phyloP scores from a whole-genome alignment of 2,888 invertebrate species.

The Epirrhoe alternata region DNA sequence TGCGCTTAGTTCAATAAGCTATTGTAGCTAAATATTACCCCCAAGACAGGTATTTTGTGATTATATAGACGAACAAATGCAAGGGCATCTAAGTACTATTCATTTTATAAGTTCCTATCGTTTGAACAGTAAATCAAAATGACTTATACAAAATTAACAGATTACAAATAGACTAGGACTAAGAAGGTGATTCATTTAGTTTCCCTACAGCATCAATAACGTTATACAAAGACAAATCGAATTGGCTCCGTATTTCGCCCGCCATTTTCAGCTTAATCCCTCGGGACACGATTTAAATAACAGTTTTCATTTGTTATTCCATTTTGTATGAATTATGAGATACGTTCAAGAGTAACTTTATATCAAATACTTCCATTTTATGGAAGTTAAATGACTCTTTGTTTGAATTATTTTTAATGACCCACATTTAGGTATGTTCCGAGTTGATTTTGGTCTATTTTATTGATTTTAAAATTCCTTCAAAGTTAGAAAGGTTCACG shows the following conservation, averaged over 20 bases:
- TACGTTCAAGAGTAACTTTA: constrained; percentile 11
- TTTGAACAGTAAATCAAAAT: not conserved
- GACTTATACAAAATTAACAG: not conserved
- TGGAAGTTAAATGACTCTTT: not conserved
- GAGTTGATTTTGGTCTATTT: too few species aligned
- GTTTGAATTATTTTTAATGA: too few species aligned
- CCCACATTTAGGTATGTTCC: too few species aligned
- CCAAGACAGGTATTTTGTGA: too few species aligned
- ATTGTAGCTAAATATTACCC: too few species aligned
- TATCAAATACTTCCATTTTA: not conserved
- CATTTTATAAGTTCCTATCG: too few species aligned
- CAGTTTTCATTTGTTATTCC: constrained; percentile 30
- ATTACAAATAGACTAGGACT: not conserved
- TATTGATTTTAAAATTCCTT: too few species aligned
- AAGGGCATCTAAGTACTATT: too few species aligned
- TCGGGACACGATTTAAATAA: constrained; percentile 29
- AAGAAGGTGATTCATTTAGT: constrained; percentile 2
- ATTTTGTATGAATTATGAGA: constrained; percentile 28
- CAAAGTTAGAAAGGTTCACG: too few species aligned
- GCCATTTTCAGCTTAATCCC: constrained; percentile 27
- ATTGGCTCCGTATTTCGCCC: constrained; percentile 16
- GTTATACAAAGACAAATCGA: constrained; percentile 19
- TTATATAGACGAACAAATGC: too few species aligned
- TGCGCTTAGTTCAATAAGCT: too few species aligned
- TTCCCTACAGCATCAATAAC: constrained; percentile 18